A percentile compares a stretch with the other conserved stretches of the same genome.
These are phyloP conservation scores for Lepeophtheirus salmonis DNA, from an alignment of 1,140 invertebrate species.

Conservation along the genomic window DNA sequence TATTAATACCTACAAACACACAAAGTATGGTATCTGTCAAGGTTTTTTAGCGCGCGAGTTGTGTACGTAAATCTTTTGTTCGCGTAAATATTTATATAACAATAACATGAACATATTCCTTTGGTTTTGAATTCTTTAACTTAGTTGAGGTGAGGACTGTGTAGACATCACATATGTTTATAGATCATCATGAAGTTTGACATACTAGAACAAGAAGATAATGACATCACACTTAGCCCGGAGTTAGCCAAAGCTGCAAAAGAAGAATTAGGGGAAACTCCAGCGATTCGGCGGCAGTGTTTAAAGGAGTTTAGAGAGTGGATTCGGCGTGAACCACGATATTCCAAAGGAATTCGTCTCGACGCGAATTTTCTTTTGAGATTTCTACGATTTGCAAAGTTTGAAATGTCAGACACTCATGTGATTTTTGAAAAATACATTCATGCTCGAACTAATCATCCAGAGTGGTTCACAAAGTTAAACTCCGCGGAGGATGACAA, in stretches of 20 bases:
- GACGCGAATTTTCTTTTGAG: slow-evolving; percentile 57
- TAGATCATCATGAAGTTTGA: not conserved
- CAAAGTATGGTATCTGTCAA: no score
- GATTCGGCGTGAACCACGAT: not conserved
- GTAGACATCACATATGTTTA: no score
- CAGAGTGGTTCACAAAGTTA: slow-evolving; percentile 59
- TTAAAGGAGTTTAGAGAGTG: slow-evolving; percentile 10
- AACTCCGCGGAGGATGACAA: slow-evolving; percentile 34
- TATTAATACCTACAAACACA: no score
- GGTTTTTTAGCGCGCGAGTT: no score
- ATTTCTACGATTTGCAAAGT: slow-evolving; percentile 66
- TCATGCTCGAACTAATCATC: slow-evolving; percentile 53
- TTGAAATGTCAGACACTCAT: slow-evolving; percentile 57
- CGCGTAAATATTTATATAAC: no score
- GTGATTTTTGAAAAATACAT: slow-evolving; percentile 66
- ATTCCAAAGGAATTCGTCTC: not conserved
- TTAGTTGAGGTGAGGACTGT: not conserved
- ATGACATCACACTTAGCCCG: not conserved
- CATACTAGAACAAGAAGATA: not conserved
- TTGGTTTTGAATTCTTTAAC: no score
- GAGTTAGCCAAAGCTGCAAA: not conserved
- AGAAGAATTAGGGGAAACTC: slow-evolving; percentile 8
- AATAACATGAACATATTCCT: no score
- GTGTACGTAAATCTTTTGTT: no score
- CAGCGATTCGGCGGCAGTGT: not conserved